A percentile compares a stretch with the other conserved stretches of the same genome.
Conservation (phyloP, 2,113 vertebrate genomes). For the Anthoscopus minutus region DNA sequence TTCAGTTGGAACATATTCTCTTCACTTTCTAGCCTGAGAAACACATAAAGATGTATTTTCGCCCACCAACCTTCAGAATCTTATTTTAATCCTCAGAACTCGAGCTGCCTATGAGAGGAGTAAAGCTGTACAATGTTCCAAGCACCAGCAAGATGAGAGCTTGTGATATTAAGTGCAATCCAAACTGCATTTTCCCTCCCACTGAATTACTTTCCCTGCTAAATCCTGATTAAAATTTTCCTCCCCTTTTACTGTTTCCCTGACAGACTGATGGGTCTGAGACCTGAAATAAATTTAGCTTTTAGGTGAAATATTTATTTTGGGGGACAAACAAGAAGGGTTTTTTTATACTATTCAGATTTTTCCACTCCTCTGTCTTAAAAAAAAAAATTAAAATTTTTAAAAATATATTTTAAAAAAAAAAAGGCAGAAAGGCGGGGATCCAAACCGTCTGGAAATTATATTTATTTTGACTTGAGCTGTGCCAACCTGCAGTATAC, state of each 20-base stretch:
- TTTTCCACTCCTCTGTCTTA: not conserved
- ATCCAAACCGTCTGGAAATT: slow-evolving; percentile 36
- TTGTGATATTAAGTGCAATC: slow-evolving; percentile 47
- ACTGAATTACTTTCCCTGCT: slow-evolving; percentile 12
- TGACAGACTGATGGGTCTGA: slow-evolving; percentile 14
- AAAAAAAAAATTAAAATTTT: not conserved
- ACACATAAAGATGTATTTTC: slow-evolving; percentile 5
- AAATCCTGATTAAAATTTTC: slow-evolving; percentile 13
- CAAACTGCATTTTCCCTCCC: slow-evolving; percentile 38
- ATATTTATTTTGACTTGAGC: slow-evolving; percentile 59
- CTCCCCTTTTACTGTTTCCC: not conserved
- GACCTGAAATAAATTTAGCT: slow-evolving; percentile 10
- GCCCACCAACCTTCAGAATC: slow-evolving; percentile 17
- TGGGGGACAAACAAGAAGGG: not conserved
- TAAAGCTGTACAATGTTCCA: slow-evolving; percentile 12
- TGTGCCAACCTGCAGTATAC: slow-evolving; percentile 57
- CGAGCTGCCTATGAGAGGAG: not conserved
- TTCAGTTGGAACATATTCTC: not conserved
- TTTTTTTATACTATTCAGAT: slow-evolving; percentile 2
- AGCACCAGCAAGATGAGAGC: slow-evolving; percentile 9
- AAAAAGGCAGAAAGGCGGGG: not conserved
- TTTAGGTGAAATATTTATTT: slow-evolving; percentile 24
- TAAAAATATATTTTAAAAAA: no score
- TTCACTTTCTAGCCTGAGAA: not conserved
- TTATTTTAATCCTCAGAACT: slow-evolving; percentile 43